Evolutionary conservation across 2,113 vertebrate species (phyloP).

Genomic region (Mus spicilegus): DNA sequence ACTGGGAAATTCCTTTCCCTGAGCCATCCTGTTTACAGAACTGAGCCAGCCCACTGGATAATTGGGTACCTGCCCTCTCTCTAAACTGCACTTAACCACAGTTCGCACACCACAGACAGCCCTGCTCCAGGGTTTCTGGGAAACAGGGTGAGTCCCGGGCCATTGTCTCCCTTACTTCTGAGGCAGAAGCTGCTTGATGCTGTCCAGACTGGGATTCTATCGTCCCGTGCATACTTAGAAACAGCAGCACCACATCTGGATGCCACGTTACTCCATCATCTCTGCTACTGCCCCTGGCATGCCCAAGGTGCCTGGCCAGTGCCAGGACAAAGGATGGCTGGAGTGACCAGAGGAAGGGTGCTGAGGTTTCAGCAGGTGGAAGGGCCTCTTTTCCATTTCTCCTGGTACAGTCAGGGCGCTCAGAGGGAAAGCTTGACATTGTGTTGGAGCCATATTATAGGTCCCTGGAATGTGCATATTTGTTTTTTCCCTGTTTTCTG

Average conservation of each 20-base stretch:
- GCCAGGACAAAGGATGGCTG: background rate
- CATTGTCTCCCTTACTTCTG: background rate
- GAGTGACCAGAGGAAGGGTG: background rate
- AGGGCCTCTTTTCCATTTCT: background rate
- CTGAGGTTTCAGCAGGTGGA: background rate
- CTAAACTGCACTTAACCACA: background rate
- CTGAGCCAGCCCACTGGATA: slow-evolving; percentile 38
- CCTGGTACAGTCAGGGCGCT: background rate
- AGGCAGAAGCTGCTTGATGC: background rate
- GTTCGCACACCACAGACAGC: background rate
- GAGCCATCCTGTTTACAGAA: slow-evolving; percentile 51
- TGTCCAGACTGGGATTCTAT: background rate
- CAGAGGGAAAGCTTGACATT: background rate
- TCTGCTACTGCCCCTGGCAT: background rate
- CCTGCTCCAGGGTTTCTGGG: slow-evolving; percentile 7
- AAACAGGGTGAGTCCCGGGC: slow-evolving; percentile 21
- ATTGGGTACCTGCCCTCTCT: slow-evolving; percentile 54
- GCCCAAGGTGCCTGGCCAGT: background rate
- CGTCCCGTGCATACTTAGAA: background rate
- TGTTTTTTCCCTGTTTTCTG: background rate
- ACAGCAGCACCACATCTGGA: background rate
- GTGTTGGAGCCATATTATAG: accelerated
- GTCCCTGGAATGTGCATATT: background rate
- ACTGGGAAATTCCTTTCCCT: slow-evolving; percentile 56
- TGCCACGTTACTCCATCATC: background rate